phyloP scores from a whole-genome alignment of 2,888 invertebrate genomes.

The Cerceris ruficornis region DNA sequence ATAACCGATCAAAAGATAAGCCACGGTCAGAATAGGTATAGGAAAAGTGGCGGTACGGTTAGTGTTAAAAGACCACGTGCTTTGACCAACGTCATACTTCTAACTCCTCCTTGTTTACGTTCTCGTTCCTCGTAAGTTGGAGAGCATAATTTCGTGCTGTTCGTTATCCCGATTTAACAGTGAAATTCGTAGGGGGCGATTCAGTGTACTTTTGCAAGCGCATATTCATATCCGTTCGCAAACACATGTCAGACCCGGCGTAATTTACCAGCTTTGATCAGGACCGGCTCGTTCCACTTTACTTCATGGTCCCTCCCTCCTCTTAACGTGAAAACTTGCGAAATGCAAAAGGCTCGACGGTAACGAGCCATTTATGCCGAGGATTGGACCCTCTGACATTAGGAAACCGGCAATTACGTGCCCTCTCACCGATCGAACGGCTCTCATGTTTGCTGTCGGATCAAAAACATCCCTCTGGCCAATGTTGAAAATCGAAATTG shows the following conservation, averaged over 20 bases:
- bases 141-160: too few relatives aligned
- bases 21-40: too few relatives aligned
- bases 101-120: too few relatives aligned
- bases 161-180: too few relatives aligned
- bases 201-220: neutral
- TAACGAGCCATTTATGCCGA: constrained; percentile 18
- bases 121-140: too few relatives aligned
- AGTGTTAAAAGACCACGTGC: too few relatives aligned
- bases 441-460: neutral
- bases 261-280: neutral
- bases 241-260: neutral
- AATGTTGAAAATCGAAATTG: too few relatives aligned
- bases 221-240: neutral
- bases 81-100: too few relatives aligned
- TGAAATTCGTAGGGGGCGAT: neutral
- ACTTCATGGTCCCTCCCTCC: neutral
- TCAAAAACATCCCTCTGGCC: neutral
- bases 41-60: too few relatives aligned
- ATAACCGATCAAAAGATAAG: too few relatives aligned
- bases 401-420: constrained; percentile 23
- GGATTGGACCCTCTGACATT: constrained; percentile 3
- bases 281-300: neutral
- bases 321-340: constrained; percentile 18
- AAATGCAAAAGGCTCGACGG: constrained; percentile 9
- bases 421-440: neutral